Percentiles rank a stretch among this genome's conserved stretches.
Conservation (phyloP, 2,797 vertebrate genomes). For the Clamator glandarius region DNA sequence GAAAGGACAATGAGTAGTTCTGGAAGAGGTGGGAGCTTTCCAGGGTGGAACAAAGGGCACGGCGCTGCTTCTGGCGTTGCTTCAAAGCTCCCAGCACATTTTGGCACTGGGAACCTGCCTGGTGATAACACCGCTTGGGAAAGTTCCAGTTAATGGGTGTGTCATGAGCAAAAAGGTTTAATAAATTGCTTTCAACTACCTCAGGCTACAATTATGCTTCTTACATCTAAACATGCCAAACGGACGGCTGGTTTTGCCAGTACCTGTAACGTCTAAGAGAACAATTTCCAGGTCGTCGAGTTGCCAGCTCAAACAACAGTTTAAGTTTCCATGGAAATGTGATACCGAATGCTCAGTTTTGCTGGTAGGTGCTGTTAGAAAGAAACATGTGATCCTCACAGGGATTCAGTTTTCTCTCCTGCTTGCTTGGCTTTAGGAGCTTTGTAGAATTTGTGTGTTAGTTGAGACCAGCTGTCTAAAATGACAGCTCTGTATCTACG, state of each 20-base stretch:
- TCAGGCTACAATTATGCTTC: no score
- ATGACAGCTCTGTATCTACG: neutral
- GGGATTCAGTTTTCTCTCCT: neutral
- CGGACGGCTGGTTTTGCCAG: rapidly evolving
- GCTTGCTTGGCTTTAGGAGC: neutral
- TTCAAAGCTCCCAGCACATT: neutral
- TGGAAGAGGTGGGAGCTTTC: neutral
- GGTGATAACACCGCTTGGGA: neutral
- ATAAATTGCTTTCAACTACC: neutral
- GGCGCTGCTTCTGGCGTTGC: neutral
- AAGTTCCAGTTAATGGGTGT: neutral
- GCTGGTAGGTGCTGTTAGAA: neutral
- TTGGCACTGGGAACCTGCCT: neutral
- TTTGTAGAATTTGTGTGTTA: neutral
- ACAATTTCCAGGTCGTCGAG: no score
- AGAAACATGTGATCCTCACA: neutral
- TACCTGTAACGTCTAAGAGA: neutral
- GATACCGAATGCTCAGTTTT: neutral
- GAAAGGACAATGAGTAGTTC: neutral
- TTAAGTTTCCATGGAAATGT: neutral
- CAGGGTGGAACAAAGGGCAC: neutral
- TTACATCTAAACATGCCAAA: neutral
- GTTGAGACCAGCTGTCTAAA: neutral
- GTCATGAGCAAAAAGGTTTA: neutral
- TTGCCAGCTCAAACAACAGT: neutral